phyloP scores from a whole-genome alignment of 2,888 invertebrate species.

The Ceramica pisi region DNA sequence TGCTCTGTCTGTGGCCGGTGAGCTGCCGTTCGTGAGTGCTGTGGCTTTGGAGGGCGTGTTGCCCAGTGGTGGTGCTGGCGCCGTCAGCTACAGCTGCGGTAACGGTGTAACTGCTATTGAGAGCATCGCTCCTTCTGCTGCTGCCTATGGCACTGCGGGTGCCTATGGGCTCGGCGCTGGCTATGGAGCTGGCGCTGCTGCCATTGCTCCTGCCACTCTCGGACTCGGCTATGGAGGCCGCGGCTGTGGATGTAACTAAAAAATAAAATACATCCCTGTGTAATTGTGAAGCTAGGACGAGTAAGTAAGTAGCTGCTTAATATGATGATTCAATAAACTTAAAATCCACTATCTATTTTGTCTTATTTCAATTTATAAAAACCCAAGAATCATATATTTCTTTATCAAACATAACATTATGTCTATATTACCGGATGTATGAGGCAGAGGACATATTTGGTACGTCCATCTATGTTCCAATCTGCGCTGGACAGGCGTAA shows the following conservation, averaged over 20 bases:
- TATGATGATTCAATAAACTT: no score
- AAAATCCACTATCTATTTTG: no score
- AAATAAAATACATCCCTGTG: no score
- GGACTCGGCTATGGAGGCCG: conserved; percentile 24
- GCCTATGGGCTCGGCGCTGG: conserved; percentile 13
- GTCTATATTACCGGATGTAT: no score
- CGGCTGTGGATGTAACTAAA: conserved; percentile 15
- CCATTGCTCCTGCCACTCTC: conserved; percentile 2
- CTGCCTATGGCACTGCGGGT: conserved; percentile 19
- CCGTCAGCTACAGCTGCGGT: conserved; percentile 46
- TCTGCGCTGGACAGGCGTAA: no score
- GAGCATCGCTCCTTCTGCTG: conserved; percentile 24
- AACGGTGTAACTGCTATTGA: conserved; percentile 45
- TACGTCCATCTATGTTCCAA: no score
- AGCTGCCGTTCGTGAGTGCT: conserved; percentile 52
- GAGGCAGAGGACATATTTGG: no score
- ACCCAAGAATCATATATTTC: no score
- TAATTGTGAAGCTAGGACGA: no score
- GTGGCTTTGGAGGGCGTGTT: conserved; percentile 34
- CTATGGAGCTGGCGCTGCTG: conserved; percentile 5
- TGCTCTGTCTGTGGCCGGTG: conserved; percentile 39
- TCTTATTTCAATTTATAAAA: no score
- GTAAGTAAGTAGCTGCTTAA: no score
- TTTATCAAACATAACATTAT: no score
- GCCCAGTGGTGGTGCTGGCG: conserved; percentile 45